Percentiles rank a stretch among this genome's conserved stretches.
Evolutionary conservation across 2,797 vertebrate genomes (phyloP).

Genomic region (Typhlichthys subterraneus): DNA sequence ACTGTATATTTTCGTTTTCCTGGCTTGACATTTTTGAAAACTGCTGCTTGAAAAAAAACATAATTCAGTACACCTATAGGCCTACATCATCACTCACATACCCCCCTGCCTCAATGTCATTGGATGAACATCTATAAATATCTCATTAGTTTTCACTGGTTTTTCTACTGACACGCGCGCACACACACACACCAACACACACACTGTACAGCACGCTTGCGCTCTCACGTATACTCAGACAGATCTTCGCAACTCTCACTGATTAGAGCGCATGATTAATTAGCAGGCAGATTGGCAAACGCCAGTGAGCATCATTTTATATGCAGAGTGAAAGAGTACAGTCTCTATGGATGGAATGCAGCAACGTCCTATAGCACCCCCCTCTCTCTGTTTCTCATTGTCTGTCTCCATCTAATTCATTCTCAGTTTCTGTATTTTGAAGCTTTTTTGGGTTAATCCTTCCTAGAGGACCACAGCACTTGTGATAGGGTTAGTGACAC

Average conservation of each 20-base stretch:
- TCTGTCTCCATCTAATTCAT: slow-evolving; percentile 53
- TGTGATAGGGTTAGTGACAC: slow-evolving; percentile 56
- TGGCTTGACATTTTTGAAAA: no score
- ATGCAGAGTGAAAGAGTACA: slow-evolving; percentile 69
- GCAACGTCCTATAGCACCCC: slow-evolving; percentile 61
- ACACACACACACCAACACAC: slow-evolving; percentile 12
- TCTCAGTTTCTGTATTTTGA: slow-evolving; percentile 56
- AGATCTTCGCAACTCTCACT: slow-evolving; percentile 56
- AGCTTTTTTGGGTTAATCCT: slow-evolving; percentile 81
- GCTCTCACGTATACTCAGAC: slow-evolving; percentile 19
- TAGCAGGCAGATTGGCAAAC: slow-evolving; percentile 78
- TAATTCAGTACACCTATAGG: no score
- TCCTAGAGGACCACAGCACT: slow-evolving; percentile 75
- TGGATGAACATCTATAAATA: not conserved
- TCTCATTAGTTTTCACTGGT: slow-evolving; percentile 19
- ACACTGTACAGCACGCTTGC: not conserved
- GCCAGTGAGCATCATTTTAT: slow-evolving; percentile 62
- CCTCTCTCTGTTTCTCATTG: slow-evolving; percentile 46
- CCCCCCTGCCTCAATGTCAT: no score
- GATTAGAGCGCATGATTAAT: slow-evolving; percentile 76
- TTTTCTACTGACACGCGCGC: slow-evolving; percentile 4
- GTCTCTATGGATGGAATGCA: slow-evolving; percentile 66
- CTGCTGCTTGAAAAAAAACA: no score
- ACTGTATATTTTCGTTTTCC: no score
- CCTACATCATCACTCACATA: no score